phyloP scores from a whole-genome alignment of 2,113 vertebrate genomes.

The Callaeas wilsoni region DNA sequence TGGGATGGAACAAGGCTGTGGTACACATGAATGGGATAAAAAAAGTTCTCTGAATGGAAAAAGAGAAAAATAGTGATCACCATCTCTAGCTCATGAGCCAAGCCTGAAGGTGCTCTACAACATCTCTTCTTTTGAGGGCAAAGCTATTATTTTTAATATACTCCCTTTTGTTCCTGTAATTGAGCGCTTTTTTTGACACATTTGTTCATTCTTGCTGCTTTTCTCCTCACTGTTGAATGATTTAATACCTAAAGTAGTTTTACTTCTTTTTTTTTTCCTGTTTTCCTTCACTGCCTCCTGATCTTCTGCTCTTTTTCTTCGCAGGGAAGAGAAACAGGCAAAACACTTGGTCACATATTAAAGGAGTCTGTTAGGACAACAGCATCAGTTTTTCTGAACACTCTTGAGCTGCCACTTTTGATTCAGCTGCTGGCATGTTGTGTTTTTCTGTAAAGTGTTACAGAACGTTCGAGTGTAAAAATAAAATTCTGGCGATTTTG shows the following conservation, averaged over 20 bases:
- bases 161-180: neutral
- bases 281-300: neutral
- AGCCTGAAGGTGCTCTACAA: neutral
- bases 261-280: neutral
- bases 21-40: neutral
- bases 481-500: neutral
- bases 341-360: neutral
- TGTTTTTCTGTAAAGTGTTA: neutral
- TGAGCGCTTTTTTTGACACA: neutral
- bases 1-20: neutral
- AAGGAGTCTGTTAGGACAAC: neutral
- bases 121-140: neutral
- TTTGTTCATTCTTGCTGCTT: neutral
- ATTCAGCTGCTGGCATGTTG: neutral
- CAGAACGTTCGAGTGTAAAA: neutral
- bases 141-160: neutral
- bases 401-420: neutral
- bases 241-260: neutral
- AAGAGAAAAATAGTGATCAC: neutral
- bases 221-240: neutral
- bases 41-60: neutral
- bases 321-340: neutral
- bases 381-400: neutral
- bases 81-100: neutral
- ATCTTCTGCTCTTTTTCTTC: neutral